These are phyloP conservation scores for Bagarius yarrelli DNA, from an alignment of 2,113 vertebrate species.

Conservation along the genomic window DNA sequence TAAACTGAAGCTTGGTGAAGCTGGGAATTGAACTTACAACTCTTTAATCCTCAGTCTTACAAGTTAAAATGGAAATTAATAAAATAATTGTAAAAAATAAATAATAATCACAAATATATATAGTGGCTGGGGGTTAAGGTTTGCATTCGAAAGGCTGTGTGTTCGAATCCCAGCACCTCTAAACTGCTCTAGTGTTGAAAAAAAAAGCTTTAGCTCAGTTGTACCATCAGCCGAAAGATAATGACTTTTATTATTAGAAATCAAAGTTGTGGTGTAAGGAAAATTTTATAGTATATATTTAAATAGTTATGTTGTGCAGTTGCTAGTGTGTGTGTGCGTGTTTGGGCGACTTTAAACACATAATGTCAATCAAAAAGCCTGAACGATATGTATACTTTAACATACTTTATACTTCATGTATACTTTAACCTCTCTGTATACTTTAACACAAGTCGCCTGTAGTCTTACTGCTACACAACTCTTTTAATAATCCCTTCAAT, in stretches of 20 bases:
- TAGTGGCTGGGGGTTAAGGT: neutral
- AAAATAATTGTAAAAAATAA: neutral
- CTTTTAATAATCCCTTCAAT: constrained; percentile 4
- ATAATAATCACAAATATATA: neutral
- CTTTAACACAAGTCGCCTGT: neutral
- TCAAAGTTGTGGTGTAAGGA: too few species aligned
- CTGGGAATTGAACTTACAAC: too few species aligned
- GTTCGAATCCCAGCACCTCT: neutral
- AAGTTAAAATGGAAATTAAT: too few species aligned
- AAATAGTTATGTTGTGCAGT: neutral
- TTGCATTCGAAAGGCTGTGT: neutral
- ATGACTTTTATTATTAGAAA: neutral
- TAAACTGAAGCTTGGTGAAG: too few species aligned
- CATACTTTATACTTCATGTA: too few species aligned
- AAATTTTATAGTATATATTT: neutral
- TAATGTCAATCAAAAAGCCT: neutral
- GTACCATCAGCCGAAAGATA: neutral
- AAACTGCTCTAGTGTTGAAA: neutral
- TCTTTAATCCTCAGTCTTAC: too few species aligned
- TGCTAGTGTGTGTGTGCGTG: neutral
- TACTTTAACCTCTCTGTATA: neutral
- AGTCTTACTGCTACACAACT: neutral
- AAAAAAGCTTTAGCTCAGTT: neutral
- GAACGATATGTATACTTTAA: too few species aligned
- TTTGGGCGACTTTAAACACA: neutral